A percentile compares a stretch with the other conserved stretches of the same genome.
Conservation (phyloP, 2,113 vertebrate species). For the Jacana jacana region DNA sequence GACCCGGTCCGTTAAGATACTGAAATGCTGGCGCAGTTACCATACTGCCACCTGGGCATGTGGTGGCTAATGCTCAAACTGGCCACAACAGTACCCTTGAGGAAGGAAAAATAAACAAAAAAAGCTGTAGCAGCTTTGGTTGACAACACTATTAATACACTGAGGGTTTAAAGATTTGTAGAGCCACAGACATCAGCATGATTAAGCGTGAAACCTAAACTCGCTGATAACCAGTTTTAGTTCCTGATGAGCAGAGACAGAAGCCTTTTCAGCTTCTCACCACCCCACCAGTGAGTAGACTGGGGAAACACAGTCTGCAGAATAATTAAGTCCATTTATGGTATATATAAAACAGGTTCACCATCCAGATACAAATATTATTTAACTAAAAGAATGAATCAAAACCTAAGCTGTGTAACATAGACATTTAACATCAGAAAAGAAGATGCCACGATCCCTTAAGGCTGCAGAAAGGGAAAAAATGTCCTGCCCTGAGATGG, state of each 20-base stretch:
- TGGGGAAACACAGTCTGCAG: not conserved
- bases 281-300: too few species aligned
- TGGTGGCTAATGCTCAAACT: constrained; percentile 5
- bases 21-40: not conserved
- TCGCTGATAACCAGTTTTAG: not conserved
- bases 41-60: not conserved
- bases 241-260: too few species aligned
- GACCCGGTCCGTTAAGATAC: constrained; percentile 7
- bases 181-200: not conserved
- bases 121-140: not conserved
- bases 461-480: not conserved
- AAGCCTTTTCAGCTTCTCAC: too few species aligned
- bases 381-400: not conserved
- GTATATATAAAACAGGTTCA: not conserved
- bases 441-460: not conserved
- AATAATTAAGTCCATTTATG: not conserved
- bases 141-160: not conserved
- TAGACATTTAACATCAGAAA: not conserved
- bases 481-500: not conserved
- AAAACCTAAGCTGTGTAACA: not conserved
- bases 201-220: not conserved
- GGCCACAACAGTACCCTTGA: not conserved
- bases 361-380: not conserved
- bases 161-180: not conserved
- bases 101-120: not conserved